A percentile compares a stretch with the other conserved stretches of the same genome.
Conservation (phyloP, 2,888 invertebrate species). For the Stomorhina lunata region DNA sequence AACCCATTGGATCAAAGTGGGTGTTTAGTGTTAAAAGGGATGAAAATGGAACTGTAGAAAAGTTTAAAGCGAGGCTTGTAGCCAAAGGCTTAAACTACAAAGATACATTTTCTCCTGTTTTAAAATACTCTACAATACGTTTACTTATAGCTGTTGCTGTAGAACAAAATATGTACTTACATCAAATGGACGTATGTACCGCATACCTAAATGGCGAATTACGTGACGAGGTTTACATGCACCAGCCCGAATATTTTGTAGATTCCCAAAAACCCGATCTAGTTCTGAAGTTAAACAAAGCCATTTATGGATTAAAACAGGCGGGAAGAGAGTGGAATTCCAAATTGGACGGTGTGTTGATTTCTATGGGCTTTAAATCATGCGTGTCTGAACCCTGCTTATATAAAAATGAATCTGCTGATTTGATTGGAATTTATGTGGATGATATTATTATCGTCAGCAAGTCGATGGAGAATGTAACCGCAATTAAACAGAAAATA, state of each 20-base stretch:
- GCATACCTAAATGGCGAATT: constrained; percentile 53
- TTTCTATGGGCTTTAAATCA: constrained; percentile 42
- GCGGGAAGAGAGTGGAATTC: constrained; percentile 56
- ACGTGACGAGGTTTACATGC: constrained; percentile 33
- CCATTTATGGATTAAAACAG: constrained; percentile 64
- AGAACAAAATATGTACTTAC: constrained; percentile 34
- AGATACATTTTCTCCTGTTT: constrained; percentile 45
- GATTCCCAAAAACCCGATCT: background rate
- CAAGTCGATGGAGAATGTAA: constrained; percentile 6
- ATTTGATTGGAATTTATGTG: constrained; percentile 58
- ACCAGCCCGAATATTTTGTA: constrained; percentile 31
- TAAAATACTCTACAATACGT: constrained; percentile 47
- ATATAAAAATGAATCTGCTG: constrained; percentile 20
- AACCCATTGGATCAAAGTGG: constrained; percentile 54
- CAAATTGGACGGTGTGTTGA: constrained; percentile 49
- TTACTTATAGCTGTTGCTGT: constrained; percentile 26
- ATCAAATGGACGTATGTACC: constrained; percentile 55
- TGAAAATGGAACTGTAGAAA: constrained; percentile 1
- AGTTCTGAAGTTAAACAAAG: constrained; percentile 35
- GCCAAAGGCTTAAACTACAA: constrained; percentile 47
- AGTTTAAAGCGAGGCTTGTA: constrained; percentile 42
- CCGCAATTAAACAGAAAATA: constrained; percentile 50
- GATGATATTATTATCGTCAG: constrained; percentile 56
- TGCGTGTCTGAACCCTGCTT: constrained; percentile 54
- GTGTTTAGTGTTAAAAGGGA: constrained; percentile 29